phyloP scores from a whole-genome alignment of 92 coral and sea anemone species.

The Plumapathes pennacea region DNA sequence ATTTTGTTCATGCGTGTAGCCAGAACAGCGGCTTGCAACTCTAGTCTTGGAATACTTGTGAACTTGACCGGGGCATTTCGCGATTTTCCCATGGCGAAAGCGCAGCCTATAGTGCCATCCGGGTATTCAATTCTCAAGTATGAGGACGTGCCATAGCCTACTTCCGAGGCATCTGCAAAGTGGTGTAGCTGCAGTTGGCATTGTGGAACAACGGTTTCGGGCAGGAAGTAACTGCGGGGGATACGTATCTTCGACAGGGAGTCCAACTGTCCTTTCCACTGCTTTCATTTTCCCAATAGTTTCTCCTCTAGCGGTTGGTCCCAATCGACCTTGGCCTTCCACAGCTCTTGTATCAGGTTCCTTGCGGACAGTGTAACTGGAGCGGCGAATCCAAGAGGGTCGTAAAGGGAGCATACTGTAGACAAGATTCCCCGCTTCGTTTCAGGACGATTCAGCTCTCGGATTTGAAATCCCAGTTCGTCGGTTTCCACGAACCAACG shows the following conservation, averaged over 20 bases:
- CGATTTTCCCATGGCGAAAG: slow-evolving; percentile 54
- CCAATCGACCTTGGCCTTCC: slow-evolving; percentile 54
- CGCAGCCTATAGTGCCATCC: slow-evolving; percentile 35
- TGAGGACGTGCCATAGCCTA: slow-evolving; percentile 42
- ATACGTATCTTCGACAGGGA: slow-evolving; percentile 37
- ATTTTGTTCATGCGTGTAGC: slow-evolving; percentile 32
- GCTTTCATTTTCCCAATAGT: slow-evolving; percentile 11
- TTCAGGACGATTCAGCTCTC: slow-evolving; percentile 41
- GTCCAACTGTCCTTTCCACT: slow-evolving; percentile 42
- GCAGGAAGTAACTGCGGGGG: slow-evolving; percentile 52
- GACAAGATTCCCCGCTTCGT: slow-evolving; percentile 61
- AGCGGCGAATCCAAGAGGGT: slow-evolving; percentile 59
- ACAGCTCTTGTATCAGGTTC: slow-evolving; percentile 37
- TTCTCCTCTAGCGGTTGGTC: slow-evolving; percentile 34
- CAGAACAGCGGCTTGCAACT: slow-evolving; percentile 58
- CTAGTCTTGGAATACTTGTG: slow-evolving; percentile 48
- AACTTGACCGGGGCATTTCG: slow-evolving; percentile 36
- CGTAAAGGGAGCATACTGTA: slow-evolving; percentile 54
- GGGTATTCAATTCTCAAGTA: slow-evolving; percentile 35
- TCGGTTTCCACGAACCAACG: slow-evolving; percentile 48
- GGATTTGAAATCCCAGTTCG: slow-evolving; percentile 35
- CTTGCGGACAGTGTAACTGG: slow-evolving; percentile 55
- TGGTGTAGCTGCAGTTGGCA: slow-evolving; percentile 46
- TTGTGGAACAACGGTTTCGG: not conserved
- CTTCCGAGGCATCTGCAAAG: slow-evolving; percentile 57